Percentiles rank a stretch among this genome's conserved stretches.
These are phyloP conservation scores for Drosophila sturtevanti DNA, from an alignment of 1,140 invertebrate species.

Conservation along the genomic window DNA sequence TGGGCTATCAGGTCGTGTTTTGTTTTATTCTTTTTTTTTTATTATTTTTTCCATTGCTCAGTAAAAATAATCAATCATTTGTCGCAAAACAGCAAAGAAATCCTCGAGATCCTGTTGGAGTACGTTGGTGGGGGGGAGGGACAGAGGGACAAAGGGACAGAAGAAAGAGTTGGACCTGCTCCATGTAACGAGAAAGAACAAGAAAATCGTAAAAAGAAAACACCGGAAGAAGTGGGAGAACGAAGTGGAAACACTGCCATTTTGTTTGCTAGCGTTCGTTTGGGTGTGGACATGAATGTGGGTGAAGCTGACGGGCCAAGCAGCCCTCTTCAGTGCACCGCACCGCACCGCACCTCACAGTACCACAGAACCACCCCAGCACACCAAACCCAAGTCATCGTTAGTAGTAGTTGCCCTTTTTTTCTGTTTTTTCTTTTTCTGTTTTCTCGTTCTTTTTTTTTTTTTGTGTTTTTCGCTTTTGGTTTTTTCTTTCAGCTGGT, in stretches of 20 bases:
- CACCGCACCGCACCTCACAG: background rate
- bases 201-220: constrained; percentile 28
- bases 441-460: background rate
- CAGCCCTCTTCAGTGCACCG: constrained; percentile 5
- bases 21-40: background rate
- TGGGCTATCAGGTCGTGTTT: background rate
- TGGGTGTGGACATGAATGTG: constrained; percentile 3
- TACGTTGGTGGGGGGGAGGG: no score
- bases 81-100: constrained; percentile 17
- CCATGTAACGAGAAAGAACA: constrained; percentile 7
- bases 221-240: constrained; percentile 28
- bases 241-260: constrained; percentile 45
- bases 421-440: constrained; percentile 42
- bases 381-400: constrained; percentile 18
- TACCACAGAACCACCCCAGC: background rate
- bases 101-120: background rate
- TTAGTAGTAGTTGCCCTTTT: constrained; percentile 60
- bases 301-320: background rate
- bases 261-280: constrained; percentile 34
- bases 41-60: constrained; percentile 11
- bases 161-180: background rate
- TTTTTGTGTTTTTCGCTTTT: constrained; percentile 19
- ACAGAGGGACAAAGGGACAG: background rate
- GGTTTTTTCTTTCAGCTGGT: constrained; percentile 43
- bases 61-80: constrained; percentile 55